Conservation (phyloP, 2,888 invertebrate species). For the Leptinotarsa rubiginosa region DNA sequence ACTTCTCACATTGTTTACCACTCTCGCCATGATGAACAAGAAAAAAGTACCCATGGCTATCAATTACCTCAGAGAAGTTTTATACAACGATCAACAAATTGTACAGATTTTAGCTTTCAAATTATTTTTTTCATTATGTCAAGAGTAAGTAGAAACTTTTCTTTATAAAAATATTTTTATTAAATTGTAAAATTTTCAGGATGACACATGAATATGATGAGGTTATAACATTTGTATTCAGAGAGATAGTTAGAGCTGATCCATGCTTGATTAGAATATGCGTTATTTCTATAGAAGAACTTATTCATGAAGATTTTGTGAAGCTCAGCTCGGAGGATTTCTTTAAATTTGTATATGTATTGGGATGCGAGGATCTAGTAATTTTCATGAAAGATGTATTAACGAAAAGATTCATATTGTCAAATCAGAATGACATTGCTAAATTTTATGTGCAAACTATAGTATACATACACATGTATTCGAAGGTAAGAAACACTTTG, state of each 20-base stretch:
- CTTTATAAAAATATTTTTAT: slow-evolving; percentile 19
- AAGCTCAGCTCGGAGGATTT: slow-evolving; percentile 46
- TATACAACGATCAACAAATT: slow-evolving; percentile 41
- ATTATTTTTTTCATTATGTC: slow-evolving; percentile 47
- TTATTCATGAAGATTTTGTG: slow-evolving; percentile 49
- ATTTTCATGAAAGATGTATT: slow-evolving; percentile 49
- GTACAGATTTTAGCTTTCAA: slow-evolving; percentile 47
- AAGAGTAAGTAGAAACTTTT: slow-evolving; percentile 46
- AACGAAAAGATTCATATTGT: slow-evolving; percentile 48
- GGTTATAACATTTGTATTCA: slow-evolving; percentile 46
- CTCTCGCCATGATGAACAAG: slow-evolving; percentile 49
- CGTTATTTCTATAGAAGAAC: slow-evolving; percentile 48
- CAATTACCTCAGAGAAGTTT: slow-evolving; percentile 39
- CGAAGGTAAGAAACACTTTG: slow-evolving; percentile 41
- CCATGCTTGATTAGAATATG: slow-evolving; percentile 48
- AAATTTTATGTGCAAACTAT: slow-evolving; percentile 48
- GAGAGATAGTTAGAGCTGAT: slow-evolving; percentile 45
- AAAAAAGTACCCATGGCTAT: slow-evolving; percentile 43
- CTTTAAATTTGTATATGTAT: slow-evolving; percentile 46
- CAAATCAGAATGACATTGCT: slow-evolving; percentile 51
- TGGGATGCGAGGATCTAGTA: slow-evolving; percentile 46
- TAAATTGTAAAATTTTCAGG: slow-evolving; percentile 36
- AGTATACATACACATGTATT: slow-evolving; percentile 47
- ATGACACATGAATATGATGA: slow-evolving; percentile 51
- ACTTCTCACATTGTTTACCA: slow-evolving; percentile 48